phyloP scores from a whole-genome alignment of 2,888 invertebrate species.

The Cepaea hortensis region DNA sequence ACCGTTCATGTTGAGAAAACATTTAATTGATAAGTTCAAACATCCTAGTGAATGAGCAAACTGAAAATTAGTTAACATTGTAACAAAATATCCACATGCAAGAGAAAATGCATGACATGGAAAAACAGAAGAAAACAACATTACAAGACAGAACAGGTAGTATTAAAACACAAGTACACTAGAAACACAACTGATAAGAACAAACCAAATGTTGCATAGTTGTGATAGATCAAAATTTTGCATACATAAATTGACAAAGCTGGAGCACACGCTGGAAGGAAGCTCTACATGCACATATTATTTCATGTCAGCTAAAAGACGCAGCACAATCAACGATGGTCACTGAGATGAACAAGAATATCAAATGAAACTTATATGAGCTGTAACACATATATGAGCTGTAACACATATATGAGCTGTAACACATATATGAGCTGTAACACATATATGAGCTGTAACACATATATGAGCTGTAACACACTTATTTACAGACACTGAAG shows the following conservation, averaged over 20 bases:
- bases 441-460: too few species aligned
- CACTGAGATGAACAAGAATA: too few species aligned
- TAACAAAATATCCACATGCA: conserved; percentile 26
- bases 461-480: too few species aligned
- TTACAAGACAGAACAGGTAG: neutral
- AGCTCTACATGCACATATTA: too few species aligned
- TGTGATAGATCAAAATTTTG: conserved; percentile 25
- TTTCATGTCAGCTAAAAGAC: too few species aligned
- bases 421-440: too few species aligned
- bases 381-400: too few species aligned
- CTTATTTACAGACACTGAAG: too few species aligned
- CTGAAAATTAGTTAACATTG: neutral
- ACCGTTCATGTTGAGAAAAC: conserved; percentile 8
- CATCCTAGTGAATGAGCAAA: conserved; percentile 26
- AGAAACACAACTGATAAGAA: neutral
- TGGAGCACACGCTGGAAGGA: neutral
- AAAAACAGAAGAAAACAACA: neutral
- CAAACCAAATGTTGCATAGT: conserved; percentile 23
- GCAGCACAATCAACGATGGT: too few species aligned
- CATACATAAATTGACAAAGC: conserved; percentile 17
- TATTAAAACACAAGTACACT: neutral
- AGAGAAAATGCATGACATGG: conserved; percentile 13
- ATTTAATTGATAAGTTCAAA: conserved; percentile 31
- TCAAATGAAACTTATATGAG: too few species aligned
- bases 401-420: too few species aligned